Evolutionary conservation across 92 coral and sea anemone genomes (phyloP).

Genomic region (Blastomussa wellsi): DNA sequence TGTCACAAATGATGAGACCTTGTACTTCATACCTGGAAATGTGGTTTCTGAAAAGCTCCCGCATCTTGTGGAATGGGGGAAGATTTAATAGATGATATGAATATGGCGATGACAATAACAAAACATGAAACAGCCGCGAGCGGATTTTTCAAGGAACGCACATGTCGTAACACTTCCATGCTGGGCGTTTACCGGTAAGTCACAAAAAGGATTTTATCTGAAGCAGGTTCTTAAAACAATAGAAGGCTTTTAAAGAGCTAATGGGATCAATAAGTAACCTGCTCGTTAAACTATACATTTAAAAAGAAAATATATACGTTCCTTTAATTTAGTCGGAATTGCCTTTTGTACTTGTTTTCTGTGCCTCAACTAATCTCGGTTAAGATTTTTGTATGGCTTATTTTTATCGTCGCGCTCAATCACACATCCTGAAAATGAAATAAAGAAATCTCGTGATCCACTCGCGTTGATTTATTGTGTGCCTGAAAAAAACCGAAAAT

Average conservation of each 20-base stretch:
- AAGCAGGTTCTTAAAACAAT: constrained; percentile 2
- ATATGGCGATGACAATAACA: not conserved
- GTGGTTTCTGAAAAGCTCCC: constrained; percentile 80
- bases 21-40: constrained; percentile 71
- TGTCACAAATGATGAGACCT: no score
- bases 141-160: not conserved
- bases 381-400: not conserved
- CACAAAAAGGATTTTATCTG: not conserved
- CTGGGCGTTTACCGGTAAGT: not conserved
- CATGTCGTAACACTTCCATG: not conserved
- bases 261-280: constrained; percentile 12
- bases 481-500: not conserved
- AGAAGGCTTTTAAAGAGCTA: not conserved
- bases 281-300: constrained; percentile 25
- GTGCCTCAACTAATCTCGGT: not conserved
- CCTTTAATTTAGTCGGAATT: not conserved
- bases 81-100: not conserved
- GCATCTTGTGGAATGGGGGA: constrained; percentile 52
- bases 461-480: not conserved
- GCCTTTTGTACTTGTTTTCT: not conserved
- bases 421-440: not conserved
- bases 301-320: not conserved
- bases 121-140: not conserved
- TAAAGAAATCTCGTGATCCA: not conserved
- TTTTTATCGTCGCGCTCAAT: not conserved